A percentile compares a stretch with the other conserved stretches of the same genome.
Conservation (phyloP, 2,113 vertebrate genomes). For the Rhombomys opimus region DNA sequence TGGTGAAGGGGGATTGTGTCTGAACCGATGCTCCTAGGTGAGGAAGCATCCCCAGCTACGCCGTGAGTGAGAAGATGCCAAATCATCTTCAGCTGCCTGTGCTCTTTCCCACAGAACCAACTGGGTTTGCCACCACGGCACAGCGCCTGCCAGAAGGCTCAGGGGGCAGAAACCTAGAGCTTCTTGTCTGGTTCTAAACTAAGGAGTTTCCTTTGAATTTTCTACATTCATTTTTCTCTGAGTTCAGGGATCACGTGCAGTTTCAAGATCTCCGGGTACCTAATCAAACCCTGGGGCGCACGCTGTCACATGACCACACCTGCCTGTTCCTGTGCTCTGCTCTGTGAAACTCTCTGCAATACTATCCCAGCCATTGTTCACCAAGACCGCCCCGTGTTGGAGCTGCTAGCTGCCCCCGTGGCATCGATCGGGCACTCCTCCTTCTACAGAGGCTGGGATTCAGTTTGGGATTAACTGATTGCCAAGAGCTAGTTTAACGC, state of each 20-base stretch:
- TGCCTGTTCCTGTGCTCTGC: rapidly evolving
- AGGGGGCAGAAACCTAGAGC: background rate
- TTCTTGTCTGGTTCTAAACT: background rate
- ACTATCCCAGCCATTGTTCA: background rate
- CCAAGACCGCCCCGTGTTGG: background rate
- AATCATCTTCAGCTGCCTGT: background rate
- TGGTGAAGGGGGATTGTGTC: rapidly evolving
- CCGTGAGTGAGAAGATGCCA: background rate
- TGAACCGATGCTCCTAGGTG: background rate
- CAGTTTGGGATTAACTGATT: background rate
- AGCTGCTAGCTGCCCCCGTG: rapidly evolving
- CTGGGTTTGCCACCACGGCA: background rate
- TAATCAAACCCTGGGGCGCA: background rate
- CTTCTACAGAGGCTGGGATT: background rate
- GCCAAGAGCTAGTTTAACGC: background rate
- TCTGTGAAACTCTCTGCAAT: background rate
- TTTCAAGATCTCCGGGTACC: background rate
- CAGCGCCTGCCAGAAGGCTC: background rate
- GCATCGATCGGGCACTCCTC: rapidly evolving
- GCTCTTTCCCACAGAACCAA: rapidly evolving
- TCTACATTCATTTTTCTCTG: background rate
- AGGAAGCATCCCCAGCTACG: rapidly evolving
- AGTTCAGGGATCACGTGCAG: background rate
- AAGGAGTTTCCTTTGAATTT: background rate
- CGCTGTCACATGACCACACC: background rate